Percentiles rank a stretch among this genome's conserved stretches.
phyloP scores from a whole-genome alignment of 2,888 invertebrate species.

The Brassicogethes aeneus region DNA sequence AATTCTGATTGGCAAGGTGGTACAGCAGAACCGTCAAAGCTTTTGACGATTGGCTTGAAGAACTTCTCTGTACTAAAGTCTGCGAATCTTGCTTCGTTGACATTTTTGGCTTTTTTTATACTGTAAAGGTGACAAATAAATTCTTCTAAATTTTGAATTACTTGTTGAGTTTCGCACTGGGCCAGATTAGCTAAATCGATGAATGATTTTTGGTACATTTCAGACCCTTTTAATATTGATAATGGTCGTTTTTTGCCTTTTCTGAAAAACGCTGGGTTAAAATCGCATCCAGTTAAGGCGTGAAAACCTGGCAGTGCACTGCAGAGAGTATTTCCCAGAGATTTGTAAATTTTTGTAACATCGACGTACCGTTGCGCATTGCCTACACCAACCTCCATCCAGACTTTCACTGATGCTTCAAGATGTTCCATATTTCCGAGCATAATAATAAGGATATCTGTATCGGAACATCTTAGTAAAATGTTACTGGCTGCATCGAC shows the following conservation, averaged over 20 bases:
- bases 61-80: slow-evolving; percentile 2
- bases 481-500: slow-evolving; percentile 11
- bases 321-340: slow-evolving; percentile 4
- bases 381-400: slow-evolving; percentile 12
- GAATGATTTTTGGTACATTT: no score
- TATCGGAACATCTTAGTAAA: slow-evolving; percentile 15
- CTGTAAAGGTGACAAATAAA: slow-evolving; percentile 17
- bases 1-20: slow-evolving; percentile 11
- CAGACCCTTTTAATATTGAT: slow-evolving; percentile 9
- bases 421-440: no score
- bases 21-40: slow-evolving; percentile 4
- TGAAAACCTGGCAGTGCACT: slow-evolving; percentile 16
- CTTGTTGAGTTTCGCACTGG: no score
- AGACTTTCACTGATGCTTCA: no score
- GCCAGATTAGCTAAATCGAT: no score
- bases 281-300: slow-evolving; percentile 17
- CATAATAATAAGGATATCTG: no score
- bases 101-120: slow-evolving; percentile 9
- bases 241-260: slow-evolving; percentile 10
- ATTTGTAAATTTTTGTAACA: slow-evolving; percentile 12
- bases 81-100: slow-evolving; percentile 16
- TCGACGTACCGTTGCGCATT: slow-evolving; percentile 19
- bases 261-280: slow-evolving; percentile 15
- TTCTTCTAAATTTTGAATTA: no score
- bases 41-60: slow-evolving; percentile 10